Percentiles rank a stretch among this genome's conserved stretches.
Conservation (phyloP, 2,888 invertebrate genomes). For the Morpho deidamia region DNA sequence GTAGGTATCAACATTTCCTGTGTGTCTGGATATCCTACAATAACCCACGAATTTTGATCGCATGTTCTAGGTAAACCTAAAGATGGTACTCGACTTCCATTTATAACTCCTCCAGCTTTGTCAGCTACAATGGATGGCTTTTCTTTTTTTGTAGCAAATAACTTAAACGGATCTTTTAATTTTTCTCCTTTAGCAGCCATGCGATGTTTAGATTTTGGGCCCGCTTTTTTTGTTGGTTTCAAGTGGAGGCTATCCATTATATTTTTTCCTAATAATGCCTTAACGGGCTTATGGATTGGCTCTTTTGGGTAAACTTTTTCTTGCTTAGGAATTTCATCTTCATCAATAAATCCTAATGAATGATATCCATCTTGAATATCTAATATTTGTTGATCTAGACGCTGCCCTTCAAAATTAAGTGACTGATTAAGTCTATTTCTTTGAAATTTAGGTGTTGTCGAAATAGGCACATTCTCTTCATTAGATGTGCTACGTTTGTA, state of each 20-base stretch:
- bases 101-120: constrained; percentile 56
- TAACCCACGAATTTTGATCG: constrained; percentile 63
- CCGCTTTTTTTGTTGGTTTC: constrained; percentile 66
- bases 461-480: constrained; percentile 52
- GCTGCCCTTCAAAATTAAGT: constrained; percentile 66
- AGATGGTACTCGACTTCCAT: constrained; percentile 63
- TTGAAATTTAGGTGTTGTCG: constrained; percentile 66
- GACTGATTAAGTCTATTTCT: constrained; percentile 72
- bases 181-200: constrained; percentile 51
- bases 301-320: constrained; percentile 37
- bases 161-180: constrained; percentile 55
- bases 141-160: constrained; percentile 61
- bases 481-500: constrained; percentile 61
- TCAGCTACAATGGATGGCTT: constrained; percentile 49
- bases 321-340: constrained; percentile 45
- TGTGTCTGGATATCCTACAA: constrained; percentile 59
- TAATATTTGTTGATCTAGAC: constrained; percentile 69
- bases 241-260: constrained; percentile 71
- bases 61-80: constrained; percentile 60
- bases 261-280: constrained; percentile 67
- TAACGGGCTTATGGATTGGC: constrained; percentile 57
- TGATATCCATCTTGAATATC: constrained; percentile 71
- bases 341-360: constrained; percentile 67
- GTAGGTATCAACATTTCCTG: constrained; percentile 62
- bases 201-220: constrained; percentile 68